These are phyloP conservation scores for Cynaeus angustus DNA, from an alignment of 2,888 invertebrate genomes.

Conservation along the genomic window DNA sequence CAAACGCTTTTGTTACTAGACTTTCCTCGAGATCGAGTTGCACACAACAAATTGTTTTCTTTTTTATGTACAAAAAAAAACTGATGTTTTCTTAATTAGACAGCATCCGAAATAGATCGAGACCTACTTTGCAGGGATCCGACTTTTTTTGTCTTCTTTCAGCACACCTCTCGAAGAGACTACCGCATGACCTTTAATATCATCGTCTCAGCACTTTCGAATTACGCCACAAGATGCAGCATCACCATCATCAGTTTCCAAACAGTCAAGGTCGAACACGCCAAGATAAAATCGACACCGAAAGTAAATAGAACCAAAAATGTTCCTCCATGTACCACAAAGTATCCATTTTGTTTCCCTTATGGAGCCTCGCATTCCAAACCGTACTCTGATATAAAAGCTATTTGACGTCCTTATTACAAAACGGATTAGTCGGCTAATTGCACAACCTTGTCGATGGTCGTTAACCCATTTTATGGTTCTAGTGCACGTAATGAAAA, in stretches of 20 bases:
- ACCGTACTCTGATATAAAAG: conserved; percentile 24
- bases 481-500: conserved; percentile 27
- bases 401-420: conserved; percentile 29
- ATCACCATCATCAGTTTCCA: conserved; percentile 16
- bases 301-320: conserved; percentile 7
- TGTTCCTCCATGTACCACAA: conserved; percentile 1
- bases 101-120: background rate
- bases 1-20: conserved; percentile 30
- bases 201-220: conserved; percentile 46
- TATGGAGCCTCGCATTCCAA: conserved; percentile 26
- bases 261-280: conserved; percentile 34
- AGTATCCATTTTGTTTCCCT: conserved; percentile 29
- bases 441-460: conserved; percentile 47
- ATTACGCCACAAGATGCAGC: conserved; percentile 49
- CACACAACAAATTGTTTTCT: conserved; percentile 5
- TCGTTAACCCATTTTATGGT: conserved; percentile 46
- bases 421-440: conserved; percentile 39
- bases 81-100: conserved; percentile 4
- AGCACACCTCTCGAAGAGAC: background rate
- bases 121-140: background rate
- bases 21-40: conserved; percentile 18
- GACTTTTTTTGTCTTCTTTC: background rate
- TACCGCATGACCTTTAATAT: background rate
- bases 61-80: background rate
- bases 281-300: background rate